phyloP scores from a whole-genome alignment of 2,113 vertebrate species.

The Epinephelus moara region DNA sequence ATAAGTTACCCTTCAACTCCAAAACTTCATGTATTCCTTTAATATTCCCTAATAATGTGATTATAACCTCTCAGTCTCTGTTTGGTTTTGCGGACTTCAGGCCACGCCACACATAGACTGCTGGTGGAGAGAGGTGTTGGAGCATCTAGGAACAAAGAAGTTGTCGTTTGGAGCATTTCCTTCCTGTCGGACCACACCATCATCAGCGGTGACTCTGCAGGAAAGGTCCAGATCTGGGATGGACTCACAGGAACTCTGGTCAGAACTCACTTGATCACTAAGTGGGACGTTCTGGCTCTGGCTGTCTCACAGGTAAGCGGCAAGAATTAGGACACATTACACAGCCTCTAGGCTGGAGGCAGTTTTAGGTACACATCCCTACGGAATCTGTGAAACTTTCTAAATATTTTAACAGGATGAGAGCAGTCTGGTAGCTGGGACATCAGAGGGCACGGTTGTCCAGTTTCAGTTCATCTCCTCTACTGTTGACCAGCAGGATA shows the following conservation, averaged over 20 bases:
- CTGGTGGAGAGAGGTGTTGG: slow-evolving; percentile 86
- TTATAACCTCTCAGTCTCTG: not conserved
- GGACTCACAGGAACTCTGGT: slow-evolving; percentile 87
- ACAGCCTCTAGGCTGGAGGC: not conserved
- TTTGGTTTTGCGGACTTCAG: slow-evolving; percentile 70
- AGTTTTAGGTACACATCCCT: not conserved
- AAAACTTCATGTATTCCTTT: not conserved
- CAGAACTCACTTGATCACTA: slow-evolving; percentile 87
- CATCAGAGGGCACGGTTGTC: slow-evolving; percentile 89
- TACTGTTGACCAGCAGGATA: slow-evolving; percentile 79
- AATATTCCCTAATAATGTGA: too few species aligned
- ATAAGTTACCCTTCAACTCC: too few species aligned
- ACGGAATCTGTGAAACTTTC: not conserved
- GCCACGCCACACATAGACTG: slow-evolving; percentile 85
- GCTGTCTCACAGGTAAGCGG: slow-evolving; percentile 86
- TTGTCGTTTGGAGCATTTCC: slow-evolving; percentile 91
- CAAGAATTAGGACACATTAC: not conserved
- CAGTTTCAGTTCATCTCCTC: slow-evolving; percentile 92
- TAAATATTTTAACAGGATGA: slow-evolving; percentile 84
- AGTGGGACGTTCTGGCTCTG: slow-evolving; percentile 88
- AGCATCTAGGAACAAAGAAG: slow-evolving; percentile 78
- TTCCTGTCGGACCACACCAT: slow-evolving; percentile 89
- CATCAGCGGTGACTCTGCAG: slow-evolving; percentile 91
- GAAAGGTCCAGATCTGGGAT: slow-evolving; percentile 96
- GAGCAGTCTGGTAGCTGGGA: slow-evolving; percentile 93